A percentile compares a stretch with the other conserved stretches of the same genome.
Conservation (phyloP, 2,797 vertebrate species). For the Ispidina picta region DNA sequence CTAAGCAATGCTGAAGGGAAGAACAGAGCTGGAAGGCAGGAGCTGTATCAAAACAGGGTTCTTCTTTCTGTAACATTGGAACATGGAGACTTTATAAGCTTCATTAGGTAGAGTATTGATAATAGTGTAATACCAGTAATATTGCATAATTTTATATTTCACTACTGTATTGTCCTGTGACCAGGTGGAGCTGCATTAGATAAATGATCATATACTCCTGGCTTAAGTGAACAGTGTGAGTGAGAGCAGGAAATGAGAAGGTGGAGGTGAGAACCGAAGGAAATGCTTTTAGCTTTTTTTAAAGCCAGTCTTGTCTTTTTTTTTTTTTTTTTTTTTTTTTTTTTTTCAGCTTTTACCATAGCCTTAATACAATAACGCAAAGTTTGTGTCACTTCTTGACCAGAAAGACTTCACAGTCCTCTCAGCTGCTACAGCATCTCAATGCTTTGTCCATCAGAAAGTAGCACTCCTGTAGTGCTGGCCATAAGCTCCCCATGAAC, state of each 20-base stretch:
- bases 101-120: conserved; percentile 14
- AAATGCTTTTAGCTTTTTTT: not conserved
- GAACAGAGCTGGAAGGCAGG: not conserved
- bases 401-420: not conserved
- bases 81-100: not conserved
- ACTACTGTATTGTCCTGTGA: not conserved
- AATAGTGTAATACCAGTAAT: not conserved
- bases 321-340: conserved; percentile 16
- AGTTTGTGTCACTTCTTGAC: conserved; percentile 41
- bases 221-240: not conserved
- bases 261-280: not conserved
- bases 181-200: not conserved
- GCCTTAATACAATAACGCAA: conserved; percentile 31
- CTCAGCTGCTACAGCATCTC: not conserved
- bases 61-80: not conserved
- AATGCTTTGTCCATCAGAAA: conserved; percentile 20
- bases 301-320: not conserved
- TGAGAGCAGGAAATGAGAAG: conserved; percentile 14
- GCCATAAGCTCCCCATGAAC: not conserved
- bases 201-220: not conserved
- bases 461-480: not conserved
- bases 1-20: not conserved
- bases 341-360: conserved; percentile 23
- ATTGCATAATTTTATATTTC: not conserved
- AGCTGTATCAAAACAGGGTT: not conserved